These are phyloP conservation scores for Propithecus deckenii DNA, from an alignment of 2,797 vertebrate genomes.

Conservation along the genomic window DNA sequence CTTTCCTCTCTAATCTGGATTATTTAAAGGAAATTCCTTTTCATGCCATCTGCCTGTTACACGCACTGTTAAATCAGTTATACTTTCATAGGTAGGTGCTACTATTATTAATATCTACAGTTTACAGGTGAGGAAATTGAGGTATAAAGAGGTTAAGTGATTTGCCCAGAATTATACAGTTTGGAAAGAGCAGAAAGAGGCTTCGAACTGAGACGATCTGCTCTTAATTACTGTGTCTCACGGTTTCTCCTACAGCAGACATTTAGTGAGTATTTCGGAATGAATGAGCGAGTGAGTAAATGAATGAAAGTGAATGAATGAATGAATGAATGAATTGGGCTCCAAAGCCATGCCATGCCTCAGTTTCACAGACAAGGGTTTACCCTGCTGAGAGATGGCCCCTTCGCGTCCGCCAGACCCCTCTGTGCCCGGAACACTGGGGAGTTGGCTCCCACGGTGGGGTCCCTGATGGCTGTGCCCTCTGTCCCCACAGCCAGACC, in stretches of 20 bases:
- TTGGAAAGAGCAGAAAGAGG: neutral
- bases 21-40: neutral
- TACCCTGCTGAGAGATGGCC: neutral
- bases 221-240: neutral
- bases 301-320: neutral
- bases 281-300: neutral
- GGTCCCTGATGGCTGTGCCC: neutral
- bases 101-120: neutral
- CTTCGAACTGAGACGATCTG: neutral
- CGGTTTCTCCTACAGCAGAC: accelerated
- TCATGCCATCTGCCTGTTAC: neutral
- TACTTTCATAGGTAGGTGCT: neutral
- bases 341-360: neutral
- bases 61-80: neutral
- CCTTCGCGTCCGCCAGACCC: neutral
- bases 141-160: neutral
- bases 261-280: neutral
- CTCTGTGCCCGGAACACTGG: neutral
- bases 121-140: neutral
- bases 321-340: neutral
- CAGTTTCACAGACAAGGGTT: neutral
- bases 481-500: conserved; percentile 76
- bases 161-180: neutral
- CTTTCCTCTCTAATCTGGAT: neutral
- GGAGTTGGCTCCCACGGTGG: accelerated